Evolutionary conservation across 2,797 vertebrate genomes (phyloP), one percentile per base, ranked within the genome.

Genomic region (Oreochromis grahami): DNA sequence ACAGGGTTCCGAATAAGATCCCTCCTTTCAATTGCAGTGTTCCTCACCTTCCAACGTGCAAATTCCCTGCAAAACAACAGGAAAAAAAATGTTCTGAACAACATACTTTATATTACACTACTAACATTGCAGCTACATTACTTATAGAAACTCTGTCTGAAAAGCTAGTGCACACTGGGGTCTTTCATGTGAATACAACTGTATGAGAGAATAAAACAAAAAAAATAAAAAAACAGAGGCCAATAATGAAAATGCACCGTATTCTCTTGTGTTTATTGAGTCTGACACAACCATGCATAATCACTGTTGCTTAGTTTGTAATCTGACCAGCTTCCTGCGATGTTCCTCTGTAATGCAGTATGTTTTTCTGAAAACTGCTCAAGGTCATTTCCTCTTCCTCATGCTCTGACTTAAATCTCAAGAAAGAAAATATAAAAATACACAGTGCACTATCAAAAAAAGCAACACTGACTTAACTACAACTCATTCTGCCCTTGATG

Each of bases 1-100:
- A 99, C 96, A 0, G 98, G 98, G 91, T 98, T 98, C 83, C 96
- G 97, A 93, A 98, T 97, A 94, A 99, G 96, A 94, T 99, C 99
- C 96, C 98, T 96, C 91, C 98, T 95, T 94, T 99, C 98, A 1
- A 99, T 98, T 84, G 98, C 99, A 76, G 98, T 99, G 95, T 99
- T 99, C 97, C 98, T 99, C 98, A 99, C 99, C 98, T 99, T 99
- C 99, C 99, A 99, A 97, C 99, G 98, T 96, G 99, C 99, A 99
- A 99, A 99, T 96, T 99, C 99, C 97, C 99, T 99, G 87, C 58
- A 5, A 58, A 70, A 72, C 13, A 26, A 88, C 1, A 74, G 53
- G 12, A 74, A 56, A 68, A 58, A 43, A 51, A 45, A 43, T n/a
- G 53, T 14, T 88, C 26, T 79, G 17, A 80, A 8, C 32, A 77